Percentiles rank a stretch among this genome's conserved stretches.
phyloP scores from a whole-genome alignment of 2,113 vertebrate genomes.

The Callaeas wilsoni region DNA sequence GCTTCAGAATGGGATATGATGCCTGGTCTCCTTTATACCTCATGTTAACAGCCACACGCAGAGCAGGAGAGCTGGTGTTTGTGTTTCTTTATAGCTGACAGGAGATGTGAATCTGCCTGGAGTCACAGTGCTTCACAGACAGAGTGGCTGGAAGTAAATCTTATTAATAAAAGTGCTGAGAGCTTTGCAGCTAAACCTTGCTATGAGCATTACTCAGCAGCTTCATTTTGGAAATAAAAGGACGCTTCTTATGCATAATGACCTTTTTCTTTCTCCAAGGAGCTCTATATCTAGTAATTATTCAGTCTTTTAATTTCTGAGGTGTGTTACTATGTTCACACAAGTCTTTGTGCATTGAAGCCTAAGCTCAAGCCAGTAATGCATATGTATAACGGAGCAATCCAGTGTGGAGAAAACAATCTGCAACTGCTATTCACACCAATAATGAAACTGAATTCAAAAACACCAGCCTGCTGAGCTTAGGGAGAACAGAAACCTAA shows the following conservation, averaged over 20 bases:
- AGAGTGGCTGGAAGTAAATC: neutral
- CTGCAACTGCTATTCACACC: neutral
- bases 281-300: neutral
- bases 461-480: neutral
- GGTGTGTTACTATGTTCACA: neutral
- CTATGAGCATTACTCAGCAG: neutral
- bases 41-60: neutral
- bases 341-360: neutral
- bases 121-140: neutral
- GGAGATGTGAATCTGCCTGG: neutral
- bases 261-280: neutral
- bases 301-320: neutral
- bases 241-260: neutral
- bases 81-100: neutral
- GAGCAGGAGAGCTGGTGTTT: neutral
- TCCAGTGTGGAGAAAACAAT: neutral
- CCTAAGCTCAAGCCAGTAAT: neutral
- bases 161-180: neutral
- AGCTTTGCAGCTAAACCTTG: neutral
- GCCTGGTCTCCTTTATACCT: neutral
- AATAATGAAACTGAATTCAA: neutral
- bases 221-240: neutral
- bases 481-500: neutral
- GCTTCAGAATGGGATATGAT: neutral
- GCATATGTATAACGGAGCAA: neutral